Evolutionary conservation across 2,797 vertebrate genomes (phyloP).

Genomic region (Neosalanx taihuensis): DNA sequence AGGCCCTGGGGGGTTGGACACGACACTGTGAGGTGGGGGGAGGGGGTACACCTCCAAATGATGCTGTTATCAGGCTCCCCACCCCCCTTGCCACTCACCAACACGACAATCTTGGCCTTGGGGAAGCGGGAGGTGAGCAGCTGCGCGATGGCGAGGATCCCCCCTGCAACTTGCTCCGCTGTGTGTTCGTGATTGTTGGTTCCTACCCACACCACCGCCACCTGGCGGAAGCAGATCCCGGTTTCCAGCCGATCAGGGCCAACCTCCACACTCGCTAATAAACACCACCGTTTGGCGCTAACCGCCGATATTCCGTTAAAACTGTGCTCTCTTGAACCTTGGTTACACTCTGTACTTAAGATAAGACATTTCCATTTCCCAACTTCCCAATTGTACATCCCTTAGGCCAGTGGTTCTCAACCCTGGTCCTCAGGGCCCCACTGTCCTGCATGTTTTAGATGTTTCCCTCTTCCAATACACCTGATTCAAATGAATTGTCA

Average conservation of each 20-base stretch:
- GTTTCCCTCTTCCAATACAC: too few relatives aligned
- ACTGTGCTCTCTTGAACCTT: too few relatives aligned
- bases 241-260: neutral
- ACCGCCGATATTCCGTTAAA: too few relatives aligned
- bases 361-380: too few relatives aligned
- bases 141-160: constrained; percentile 85
- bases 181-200: constrained; percentile 94
- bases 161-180: constrained; percentile 91
- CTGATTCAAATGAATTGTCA: too few relatives aligned
- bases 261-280: neutral
- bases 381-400: too few relatives aligned
- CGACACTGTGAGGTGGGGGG: neutral
- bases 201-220: constrained; percentile 95
- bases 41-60: neutral
- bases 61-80: neutral
- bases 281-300: too few relatives aligned
- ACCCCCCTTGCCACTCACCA: constrained; percentile 76
- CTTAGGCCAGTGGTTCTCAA: too few relatives aligned
- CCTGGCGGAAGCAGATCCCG: constrained; percentile 67
- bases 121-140: constrained; percentile 84
- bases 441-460: too few relatives aligned
- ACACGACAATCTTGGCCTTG: constrained; percentile 90
- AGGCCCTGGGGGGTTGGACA: constrained; percentile 75
- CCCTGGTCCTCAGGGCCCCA: too few relatives aligned
- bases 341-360: too few relatives aligned